Base-by-base conservation (phyloP, 2,797 vertebrate species). In the Ciconia nigra region DNA sequence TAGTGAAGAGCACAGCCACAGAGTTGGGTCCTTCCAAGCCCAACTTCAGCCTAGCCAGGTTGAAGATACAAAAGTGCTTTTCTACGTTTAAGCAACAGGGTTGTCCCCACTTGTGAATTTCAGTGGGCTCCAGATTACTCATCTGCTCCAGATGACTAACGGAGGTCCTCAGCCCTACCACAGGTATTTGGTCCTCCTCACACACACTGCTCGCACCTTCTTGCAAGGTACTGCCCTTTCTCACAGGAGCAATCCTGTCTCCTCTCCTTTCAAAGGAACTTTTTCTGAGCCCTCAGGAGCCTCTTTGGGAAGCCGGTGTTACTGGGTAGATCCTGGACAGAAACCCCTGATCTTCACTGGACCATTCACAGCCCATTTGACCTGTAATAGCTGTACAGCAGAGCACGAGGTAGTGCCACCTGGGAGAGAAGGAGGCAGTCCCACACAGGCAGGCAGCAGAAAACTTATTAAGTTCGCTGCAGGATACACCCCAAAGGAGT, bases 141-240 rank as follows among this genome's bases (percentile, higher is more conserved):
- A 52, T 39, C 70, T 58, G 39, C 31, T 54, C 31, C 65, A 59
- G 41, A 15, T 61, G 37, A 52, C n/a, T 54, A 13, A 39, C 5
- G 0, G 1, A 66, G 42, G 13, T 46, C 29, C 31, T 73, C 63
- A 82, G 26, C 57, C 65, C 54, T 46, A 24, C 65, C 11, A 5
- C 0, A 0, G 14, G 5, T n/a, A 39, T 25, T 58, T 13, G 24
- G 31, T 65, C 28, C 39, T 62, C 29, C 29, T 72, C 74, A 10
- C 29, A 35, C n/a, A 8, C 2, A 0, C 12, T 37, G 22, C 65
- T 69, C 2, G 0, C 18, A n/a, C 20, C 16, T 65, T 63, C 71
- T 44, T 73, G 21, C 21, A 4, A 59, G 10, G 25, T 47, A 31
- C 29, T 42, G 35, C 58, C 18, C 22, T 61, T 61, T n/a, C 57